phyloP scores from a whole-genome alignment of 2,888 invertebrate genomes.

The Drosophila falleni region DNA sequence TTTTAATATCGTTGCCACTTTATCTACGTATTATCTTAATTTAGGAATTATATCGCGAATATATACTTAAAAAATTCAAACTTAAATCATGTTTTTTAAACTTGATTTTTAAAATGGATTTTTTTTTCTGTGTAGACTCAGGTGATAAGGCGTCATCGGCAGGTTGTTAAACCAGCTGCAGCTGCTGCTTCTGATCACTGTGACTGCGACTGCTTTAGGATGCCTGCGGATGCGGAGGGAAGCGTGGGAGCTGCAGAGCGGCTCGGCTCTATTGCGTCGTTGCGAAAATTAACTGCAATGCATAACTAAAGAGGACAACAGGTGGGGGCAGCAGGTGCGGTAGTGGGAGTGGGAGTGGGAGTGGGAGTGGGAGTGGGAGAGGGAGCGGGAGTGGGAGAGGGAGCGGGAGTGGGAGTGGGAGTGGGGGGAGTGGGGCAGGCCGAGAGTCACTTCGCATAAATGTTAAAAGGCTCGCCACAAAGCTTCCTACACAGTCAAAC shows the following conservation, averaged over 20 bases:
- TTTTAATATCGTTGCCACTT: too few relatives aligned
- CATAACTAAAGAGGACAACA: constrained; percentile 15
- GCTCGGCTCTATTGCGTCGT: constrained; percentile 75
- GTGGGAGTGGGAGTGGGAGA: too few relatives aligned
- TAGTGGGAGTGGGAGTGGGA: background rate
- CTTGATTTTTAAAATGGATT: too few relatives aligned
- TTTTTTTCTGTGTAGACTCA: too few relatives aligned
- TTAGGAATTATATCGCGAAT: too few relatives aligned
- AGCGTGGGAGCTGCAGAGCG: constrained; percentile 59
- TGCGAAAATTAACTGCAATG: constrained; percentile 77
- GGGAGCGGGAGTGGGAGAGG: too few relatives aligned
- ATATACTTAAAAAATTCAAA: too few relatives aligned
- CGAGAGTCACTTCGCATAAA: constrained; percentile 59
- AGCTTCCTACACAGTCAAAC: constrained; percentile 61
- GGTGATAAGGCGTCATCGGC: constrained; percentile 61
- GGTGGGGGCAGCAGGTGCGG: background rate
- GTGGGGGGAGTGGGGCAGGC: background rate
- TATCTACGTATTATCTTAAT: too few relatives aligned
- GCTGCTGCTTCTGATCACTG: constrained; percentile 14
- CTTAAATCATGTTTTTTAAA: too few relatives aligned
- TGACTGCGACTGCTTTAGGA: background rate
- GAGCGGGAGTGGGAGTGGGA: background rate
- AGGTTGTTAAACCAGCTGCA: constrained; percentile 76
- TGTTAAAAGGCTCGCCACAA: constrained; percentile 73
- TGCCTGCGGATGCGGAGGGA: constrained; percentile 52